phyloP scores from a whole-genome alignment of 92 coral and sea anemone genomes.

The Epizoanthus stellaris region DNA sequence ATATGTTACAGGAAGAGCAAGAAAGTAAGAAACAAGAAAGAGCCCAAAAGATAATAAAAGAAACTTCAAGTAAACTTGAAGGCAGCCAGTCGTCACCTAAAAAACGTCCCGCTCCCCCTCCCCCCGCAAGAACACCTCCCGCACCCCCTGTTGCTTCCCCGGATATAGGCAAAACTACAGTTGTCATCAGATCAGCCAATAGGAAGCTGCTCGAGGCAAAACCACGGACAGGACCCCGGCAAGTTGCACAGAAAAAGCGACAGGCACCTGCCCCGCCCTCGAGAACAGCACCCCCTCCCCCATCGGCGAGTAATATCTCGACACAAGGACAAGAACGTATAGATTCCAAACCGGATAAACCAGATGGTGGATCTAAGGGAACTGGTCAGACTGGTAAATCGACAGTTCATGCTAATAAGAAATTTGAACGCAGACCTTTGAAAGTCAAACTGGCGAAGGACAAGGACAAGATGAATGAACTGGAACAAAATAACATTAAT shows the following conservation, averaged over 20 bases:
- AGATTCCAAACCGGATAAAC: neutral
- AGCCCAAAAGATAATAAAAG: neutral
- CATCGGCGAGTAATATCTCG: neutral
- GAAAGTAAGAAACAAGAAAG: constrained; percentile 1
- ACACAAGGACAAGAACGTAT: neutral
- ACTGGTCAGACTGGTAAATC: constrained; percentile 36
- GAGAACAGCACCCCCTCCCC: constrained; percentile 42
- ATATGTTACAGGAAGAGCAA: constrained; percentile 2
- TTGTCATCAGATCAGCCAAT: constrained; percentile 25
- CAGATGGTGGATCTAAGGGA: neutral
- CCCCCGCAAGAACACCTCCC: constrained; percentile 29
- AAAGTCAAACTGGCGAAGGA: constrained; percentile 77
- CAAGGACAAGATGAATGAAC: constrained; percentile 48
- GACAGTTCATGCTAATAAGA: constrained; percentile 51
- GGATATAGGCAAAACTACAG: constrained; percentile 13
- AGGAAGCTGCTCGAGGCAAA: constrained; percentile 35
- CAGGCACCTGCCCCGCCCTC: constrained; percentile 43
- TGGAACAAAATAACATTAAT: constrained; percentile 17
- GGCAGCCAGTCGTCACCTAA: constrained; percentile 13
- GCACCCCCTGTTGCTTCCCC: constrained; percentile 34
- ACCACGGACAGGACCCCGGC: constrained; percentile 35
- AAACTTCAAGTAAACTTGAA: neutral
- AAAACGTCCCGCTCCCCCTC: constrained; percentile 35
- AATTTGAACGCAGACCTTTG: constrained; percentile 71
- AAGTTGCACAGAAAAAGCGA: constrained; percentile 30